A percentile compares a stretch with the other conserved stretches of the same genome.
Conservation (phyloP, 1,140 invertebrate genomes). For the Diabrotica undecimpunctata region DNA sequence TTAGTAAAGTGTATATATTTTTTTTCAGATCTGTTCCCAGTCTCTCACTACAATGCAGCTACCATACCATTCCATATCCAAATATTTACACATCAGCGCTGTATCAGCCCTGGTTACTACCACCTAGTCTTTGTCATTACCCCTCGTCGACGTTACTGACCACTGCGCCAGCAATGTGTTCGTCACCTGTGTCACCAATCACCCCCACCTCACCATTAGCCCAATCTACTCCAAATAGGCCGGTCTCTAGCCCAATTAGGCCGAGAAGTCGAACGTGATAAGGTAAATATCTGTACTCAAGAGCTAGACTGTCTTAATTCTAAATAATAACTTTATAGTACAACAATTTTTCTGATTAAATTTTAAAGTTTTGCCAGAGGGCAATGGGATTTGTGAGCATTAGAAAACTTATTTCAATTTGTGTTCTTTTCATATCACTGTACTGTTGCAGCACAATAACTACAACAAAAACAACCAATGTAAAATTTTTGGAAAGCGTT, state of each 20-base stretch:
- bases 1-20: background rate
- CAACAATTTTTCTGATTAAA: no score
- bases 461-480: no score
- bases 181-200: constrained; percentile 27
- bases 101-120: constrained; percentile 30
- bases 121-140: constrained; percentile 31
- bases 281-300: constrained; percentile 23
- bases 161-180: constrained; percentile 24
- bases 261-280: constrained; percentile 34
- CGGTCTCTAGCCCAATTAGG: constrained; percentile 22
- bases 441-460: no score
- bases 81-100: constrained; percentile 30
- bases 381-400: no score
- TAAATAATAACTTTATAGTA: no score
- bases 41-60: constrained; percentile 22
- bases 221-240: constrained; percentile 13
- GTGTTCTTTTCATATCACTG: no score
- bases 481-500: no score
- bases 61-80: constrained; percentile 32
- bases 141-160: constrained; percentile 20
- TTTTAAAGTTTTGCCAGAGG: no score
- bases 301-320: no score
- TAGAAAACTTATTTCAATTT: no score
- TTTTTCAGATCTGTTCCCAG: background rate
- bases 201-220: constrained; percentile 17